These are phyloP conservation scores for Branchinecta lynchi DNA, from an alignment of 1,140 invertebrate species.

Conservation along the genomic window DNA sequence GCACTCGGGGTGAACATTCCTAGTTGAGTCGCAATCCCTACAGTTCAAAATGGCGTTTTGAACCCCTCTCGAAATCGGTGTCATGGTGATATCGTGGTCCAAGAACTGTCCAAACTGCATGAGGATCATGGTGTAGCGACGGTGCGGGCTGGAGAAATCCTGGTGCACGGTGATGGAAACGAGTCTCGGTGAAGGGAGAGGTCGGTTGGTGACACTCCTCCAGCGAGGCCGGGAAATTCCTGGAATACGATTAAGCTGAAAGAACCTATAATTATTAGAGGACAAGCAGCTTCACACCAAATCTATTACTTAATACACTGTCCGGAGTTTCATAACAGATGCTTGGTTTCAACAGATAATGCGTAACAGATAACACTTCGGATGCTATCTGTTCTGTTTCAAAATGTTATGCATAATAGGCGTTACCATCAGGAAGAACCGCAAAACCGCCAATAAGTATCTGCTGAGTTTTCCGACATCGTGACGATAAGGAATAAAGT, in stretches of 20 bases:
- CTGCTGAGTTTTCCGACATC: too few species aligned
- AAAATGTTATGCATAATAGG: too few species aligned
- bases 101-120: slow-evolving; percentile 83
- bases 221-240: slow-evolving; percentile 55
- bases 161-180: slow-evolving; percentile 73
- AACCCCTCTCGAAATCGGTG: slow-evolving; percentile 61
- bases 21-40: slow-evolving; percentile 58
- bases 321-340: too few species aligned
- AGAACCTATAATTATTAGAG: slow-evolving; percentile 23
- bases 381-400: too few species aligned
- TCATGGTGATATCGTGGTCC: slow-evolving; percentile 82
- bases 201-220: slow-evolving; percentile 50
- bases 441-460: too few species aligned
- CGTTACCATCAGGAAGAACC: too few species aligned
- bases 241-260: slow-evolving; percentile 23
- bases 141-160: slow-evolving; percentile 69
- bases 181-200: slow-evolving; percentile 59
- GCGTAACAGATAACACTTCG: too few species aligned
- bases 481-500: too few species aligned
- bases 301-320: too few species aligned
- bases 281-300: slow-evolving; percentile 24
- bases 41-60: slow-evolving; percentile 50
- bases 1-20: slow-evolving; percentile 74
- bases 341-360: too few species aligned
- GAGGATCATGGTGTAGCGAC: slow-evolving; percentile 71